Percentiles rank a stretch among this genome's conserved stretches.
These are phyloP conservation scores for Ectropis grisescens DNA, from an alignment of 1,140 invertebrate species.

Conservation along the genomic window DNA sequence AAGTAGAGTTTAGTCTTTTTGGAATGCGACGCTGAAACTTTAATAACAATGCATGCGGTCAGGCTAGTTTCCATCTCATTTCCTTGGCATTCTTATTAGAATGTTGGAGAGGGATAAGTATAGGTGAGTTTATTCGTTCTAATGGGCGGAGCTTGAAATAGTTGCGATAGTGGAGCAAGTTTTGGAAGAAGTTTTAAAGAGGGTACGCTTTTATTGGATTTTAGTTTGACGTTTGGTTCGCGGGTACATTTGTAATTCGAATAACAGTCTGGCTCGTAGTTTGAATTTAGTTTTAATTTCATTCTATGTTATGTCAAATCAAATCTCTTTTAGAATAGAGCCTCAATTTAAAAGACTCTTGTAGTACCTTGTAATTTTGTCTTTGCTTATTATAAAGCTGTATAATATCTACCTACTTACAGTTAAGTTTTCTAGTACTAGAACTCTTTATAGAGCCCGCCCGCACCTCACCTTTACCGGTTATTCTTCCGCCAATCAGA, in stretches of 20 bases:
- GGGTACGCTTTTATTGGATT: slow-evolving; percentile 59
- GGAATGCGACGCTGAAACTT: slow-evolving; percentile 34
- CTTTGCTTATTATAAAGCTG: no score
- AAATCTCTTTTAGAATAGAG: no score
- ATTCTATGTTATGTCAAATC: no score
- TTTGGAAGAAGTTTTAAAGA: slow-evolving; percentile 56
- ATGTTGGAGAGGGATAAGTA: slow-evolving; percentile 27
- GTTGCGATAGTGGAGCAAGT: slow-evolving; percentile 56
- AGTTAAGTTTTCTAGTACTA: no score
- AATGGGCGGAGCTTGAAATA: slow-evolving; percentile 51
- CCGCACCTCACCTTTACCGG: no score
- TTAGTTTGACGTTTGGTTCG: slow-evolving; percentile 18
- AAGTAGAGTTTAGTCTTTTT: slow-evolving; percentile 15
- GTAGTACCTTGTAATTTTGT: no score
- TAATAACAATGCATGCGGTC: slow-evolving; percentile 53
- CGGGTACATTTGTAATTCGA: not conserved
- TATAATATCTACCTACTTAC: no score
- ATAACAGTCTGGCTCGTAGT: no score
- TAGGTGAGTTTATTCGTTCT: slow-evolving; percentile 16
- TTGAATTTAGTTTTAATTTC: no score
- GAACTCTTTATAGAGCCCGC: no score
- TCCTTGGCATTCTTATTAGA: slow-evolving; percentile 6
- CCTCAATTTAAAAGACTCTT: no score
- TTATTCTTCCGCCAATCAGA: no score
- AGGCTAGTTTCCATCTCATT: slow-evolving; percentile 32